Base-by-base conservation (phyloP, 2,797 vertebrate species). In the Sandelia bainsii region DNA sequence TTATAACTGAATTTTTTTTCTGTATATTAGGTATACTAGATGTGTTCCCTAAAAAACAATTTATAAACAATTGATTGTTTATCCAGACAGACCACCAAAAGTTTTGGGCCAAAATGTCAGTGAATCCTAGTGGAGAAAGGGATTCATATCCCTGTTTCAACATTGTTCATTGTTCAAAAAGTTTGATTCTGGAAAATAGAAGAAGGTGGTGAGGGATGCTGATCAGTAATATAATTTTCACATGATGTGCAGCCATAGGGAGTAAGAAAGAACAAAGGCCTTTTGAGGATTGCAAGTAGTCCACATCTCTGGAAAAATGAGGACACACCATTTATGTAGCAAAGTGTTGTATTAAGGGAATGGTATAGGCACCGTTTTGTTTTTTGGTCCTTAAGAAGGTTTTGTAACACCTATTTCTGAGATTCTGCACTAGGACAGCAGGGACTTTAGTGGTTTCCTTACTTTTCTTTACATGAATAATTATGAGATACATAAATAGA, bases 171-270 rank as follows among this genome's bases (percentile, higher is more conserved):
- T 8, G 65, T 29, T 59, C 3, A 11, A 46, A 49, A 5, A 42
- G 6, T 27, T 42, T 13, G 12, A 16, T 42, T 42, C 40, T 42
- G 6, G 3, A 34, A 39, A 39, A 39, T 13, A 4, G 37, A 9
- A 39, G 37, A 14, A 48, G 14, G n/a, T 9, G 12, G 29, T 25
- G n/a, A 62, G 0, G 10, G 49, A 73, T 62, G 77, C 76, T 85
- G 75, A 89, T 90, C 85, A 83, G 88, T 81, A 82, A 87, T 75
- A 67, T 64, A 82, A 87, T 84, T 66, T 84, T 59, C 69, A 88
- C 73, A 67, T 62, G 84, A 89, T 84, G 66, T 84, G 62, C 66
- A 22, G 51, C 77, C 39, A 37, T 39, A 53, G 62, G 75, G 67
- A 70, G 49, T 66, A 58, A 67, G n/a, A 66, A 25, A 74, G 58